phyloP scores from a whole-genome alignment of 2,797 vertebrate genomes.

The Accipiter minullus region DNA sequence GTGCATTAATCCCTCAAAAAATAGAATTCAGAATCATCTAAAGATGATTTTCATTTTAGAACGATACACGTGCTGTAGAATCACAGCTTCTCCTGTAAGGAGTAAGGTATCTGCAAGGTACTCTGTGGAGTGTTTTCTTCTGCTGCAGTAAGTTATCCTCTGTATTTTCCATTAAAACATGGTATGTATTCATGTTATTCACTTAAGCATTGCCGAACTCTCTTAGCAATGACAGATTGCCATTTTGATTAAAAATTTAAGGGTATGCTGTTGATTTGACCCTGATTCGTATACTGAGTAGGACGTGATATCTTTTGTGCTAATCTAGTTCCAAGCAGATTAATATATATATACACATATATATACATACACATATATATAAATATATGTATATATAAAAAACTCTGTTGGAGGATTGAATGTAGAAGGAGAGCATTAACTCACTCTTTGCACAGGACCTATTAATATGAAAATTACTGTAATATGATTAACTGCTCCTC shows the following conservation, averaged over 20 bases:
- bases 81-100: not conserved
- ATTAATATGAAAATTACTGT: constrained; percentile 63
- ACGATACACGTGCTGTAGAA: not conserved
- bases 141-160: not conserved
- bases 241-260: constrained; percentile 60
- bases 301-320: constrained; percentile 37
- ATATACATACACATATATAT: not conserved
- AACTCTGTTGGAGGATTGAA: not conserved
- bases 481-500: constrained; percentile 35
- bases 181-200: not conserved
- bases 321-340: constrained; percentile 37
- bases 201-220: not conserved
- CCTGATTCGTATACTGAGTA: constrained; percentile 43
- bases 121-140: not conserved
- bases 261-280: constrained; percentile 40
- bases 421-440: not conserved
- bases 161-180: not conserved
- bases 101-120: not conserved
- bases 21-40: not conserved
- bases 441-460: constrained; percentile 2
- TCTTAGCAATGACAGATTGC: constrained; percentile 35
- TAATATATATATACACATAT: not conserved
- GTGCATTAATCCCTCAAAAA: not conserved
- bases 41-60: not conserved
- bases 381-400: not conserved